Evolutionary conservation across 2,113 vertebrate genomes (phyloP).

Genomic region (Campylomormyrus numenius): DNA sequence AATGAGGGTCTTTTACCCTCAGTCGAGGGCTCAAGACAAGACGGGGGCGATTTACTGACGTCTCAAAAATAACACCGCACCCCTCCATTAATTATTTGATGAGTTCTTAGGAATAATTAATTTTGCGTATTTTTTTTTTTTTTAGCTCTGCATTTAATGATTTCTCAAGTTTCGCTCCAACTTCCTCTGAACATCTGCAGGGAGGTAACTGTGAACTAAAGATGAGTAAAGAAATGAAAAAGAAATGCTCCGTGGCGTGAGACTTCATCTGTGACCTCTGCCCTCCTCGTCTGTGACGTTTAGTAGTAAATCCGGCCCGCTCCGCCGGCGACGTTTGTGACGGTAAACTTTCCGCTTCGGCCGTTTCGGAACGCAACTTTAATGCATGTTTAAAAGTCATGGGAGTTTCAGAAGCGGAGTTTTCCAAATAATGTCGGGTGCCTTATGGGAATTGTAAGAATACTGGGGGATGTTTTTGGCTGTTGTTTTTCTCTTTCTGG

Average conservation of each 20-base stretch:
- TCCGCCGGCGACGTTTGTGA: neutral
- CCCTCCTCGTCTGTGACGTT: neutral
- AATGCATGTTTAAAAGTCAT: neutral
- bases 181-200: neutral
- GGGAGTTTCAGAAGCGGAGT: neutral
- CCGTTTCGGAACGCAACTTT: neutral
- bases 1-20: conserved; percentile 63
- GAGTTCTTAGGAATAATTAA: conserved; percentile 30
- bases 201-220: neutral
- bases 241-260: neutral
- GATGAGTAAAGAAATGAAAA: neutral
- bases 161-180: neutral
- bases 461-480: neutral
- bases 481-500: neutral
- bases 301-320: neutral
- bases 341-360: neutral
- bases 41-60: conserved; percentile 56
- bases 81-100: conserved; percentile 61
- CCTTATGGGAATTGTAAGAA: neutral
- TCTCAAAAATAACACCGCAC: conserved; percentile 44
- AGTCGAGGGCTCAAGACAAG: conserved; percentile 42
- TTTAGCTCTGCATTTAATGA: neutral
- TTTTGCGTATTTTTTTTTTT: conserved; percentile 8
- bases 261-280: neutral
- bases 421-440: neutral